phyloP scores from a whole-genome alignment of 2,113 vertebrate species.

The Garra rufa region DNA sequence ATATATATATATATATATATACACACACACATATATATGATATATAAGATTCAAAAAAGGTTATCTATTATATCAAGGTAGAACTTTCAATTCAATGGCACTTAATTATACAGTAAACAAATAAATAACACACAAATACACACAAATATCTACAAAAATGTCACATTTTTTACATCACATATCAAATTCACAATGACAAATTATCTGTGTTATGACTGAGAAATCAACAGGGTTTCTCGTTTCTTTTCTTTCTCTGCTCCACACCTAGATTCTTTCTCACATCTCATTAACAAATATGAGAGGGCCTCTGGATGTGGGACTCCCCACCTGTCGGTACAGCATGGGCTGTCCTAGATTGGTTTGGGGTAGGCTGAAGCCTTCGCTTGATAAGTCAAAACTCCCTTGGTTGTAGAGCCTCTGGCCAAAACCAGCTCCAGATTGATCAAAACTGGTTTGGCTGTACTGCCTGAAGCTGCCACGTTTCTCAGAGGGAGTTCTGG shows the following conservation, averaged over 20 bases:
- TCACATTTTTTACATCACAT: background rate
- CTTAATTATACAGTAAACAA: conserved; percentile 10
- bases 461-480: conserved; percentile 83
- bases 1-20: background rate
- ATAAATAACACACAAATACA: background rate
- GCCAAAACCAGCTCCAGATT: conserved; percentile 62
- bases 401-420: conserved; percentile 59
- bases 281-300: conserved; percentile 90
- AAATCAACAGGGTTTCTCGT: background rate
- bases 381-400: conserved; percentile 72
- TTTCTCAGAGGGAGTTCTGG: conserved; percentile 86
- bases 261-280: conserved; percentile 66
- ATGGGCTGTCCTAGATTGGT: conserved; percentile 77
- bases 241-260: conserved; percentile 20
- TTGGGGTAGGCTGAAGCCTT: conserved; percentile 71
- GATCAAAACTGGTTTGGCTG: conserved; percentile 84
- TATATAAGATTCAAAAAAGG: background rate
- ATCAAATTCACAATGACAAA: conserved; percentile 13
- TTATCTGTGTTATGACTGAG: background rate
- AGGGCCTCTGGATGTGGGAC: conserved; percentile 76
- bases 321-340: conserved; percentile 76
- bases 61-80: background rate
- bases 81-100: background rate
- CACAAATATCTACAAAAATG: conserved; percentile 15
- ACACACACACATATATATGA: no score